These are phyloP conservation scores for Scaptodrosophila lebanonensis DNA, from an alignment of 1,140 invertebrate genomes.

Conservation along the genomic window DNA sequence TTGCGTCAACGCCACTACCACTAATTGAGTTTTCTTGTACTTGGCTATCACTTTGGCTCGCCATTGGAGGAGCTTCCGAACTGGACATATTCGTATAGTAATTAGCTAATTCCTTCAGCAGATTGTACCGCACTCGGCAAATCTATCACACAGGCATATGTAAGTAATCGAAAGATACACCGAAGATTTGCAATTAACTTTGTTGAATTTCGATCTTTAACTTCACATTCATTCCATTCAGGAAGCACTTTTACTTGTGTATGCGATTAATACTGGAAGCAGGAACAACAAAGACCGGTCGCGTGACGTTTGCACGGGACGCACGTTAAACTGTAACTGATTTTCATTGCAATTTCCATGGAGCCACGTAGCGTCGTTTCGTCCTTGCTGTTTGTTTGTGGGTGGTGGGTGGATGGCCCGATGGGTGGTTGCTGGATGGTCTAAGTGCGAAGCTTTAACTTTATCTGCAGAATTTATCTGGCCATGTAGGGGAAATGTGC, in stretches of 20 bases:
- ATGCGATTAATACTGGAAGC: too few species aligned
- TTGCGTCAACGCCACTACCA: constrained; percentile 49
- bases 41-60: constrained; percentile 64
- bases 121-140: too few species aligned
- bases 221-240: too few species aligned
- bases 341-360: constrained; percentile 19
- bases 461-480: constrained; percentile 64
- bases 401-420: constrained; percentile 20
- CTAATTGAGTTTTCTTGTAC: constrained; percentile 72
- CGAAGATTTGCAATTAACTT: too few species aligned
- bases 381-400: constrained; percentile 17
- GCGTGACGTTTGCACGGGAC: constrained; percentile 30
- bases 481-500: constrained; percentile 21
- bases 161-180: too few species aligned
- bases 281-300: not conserved
- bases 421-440: constrained; percentile 30
- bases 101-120: too few species aligned
- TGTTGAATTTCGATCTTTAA: too few species aligned
- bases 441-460: constrained; percentile 45
- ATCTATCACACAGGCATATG: too few species aligned
- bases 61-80: constrained; percentile 39
- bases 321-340: constrained; percentile 56
- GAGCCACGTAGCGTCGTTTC: constrained; percentile 22
- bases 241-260: not conserved
- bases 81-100: too few species aligned